Percentiles rank a stretch among this genome's conserved stretches.
phyloP scores from a whole-genome alignment of 2,888 invertebrate genomes.

The Cryptocheilus praepositus region DNA sequence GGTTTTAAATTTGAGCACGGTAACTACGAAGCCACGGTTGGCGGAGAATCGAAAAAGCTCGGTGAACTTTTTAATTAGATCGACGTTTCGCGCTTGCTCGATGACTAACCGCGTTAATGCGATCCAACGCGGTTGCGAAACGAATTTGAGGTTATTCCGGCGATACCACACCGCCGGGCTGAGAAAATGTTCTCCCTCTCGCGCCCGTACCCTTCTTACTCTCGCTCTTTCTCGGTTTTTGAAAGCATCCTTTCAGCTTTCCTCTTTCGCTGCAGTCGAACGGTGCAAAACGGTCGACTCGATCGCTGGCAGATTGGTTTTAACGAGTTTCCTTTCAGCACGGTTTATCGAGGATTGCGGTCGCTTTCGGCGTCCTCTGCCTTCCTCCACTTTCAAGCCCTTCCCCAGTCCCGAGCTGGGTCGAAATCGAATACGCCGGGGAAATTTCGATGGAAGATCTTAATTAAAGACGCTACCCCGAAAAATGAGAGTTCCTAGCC shows the following conservation, averaged over 20 bases:
- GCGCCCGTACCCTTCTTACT: not conserved
- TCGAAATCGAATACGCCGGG: slow-evolving; percentile 44
- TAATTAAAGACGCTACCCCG: slow-evolving; percentile 55
- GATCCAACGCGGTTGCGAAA: not conserved
- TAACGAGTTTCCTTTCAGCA: slow-evolving; percentile 60
- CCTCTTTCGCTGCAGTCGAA: slow-evolving; percentile 25
- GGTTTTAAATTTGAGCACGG: slow-evolving; percentile 14
- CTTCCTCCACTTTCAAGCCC: not conserved
- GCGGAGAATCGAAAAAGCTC: not conserved
- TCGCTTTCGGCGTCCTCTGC: slow-evolving; percentile 34
- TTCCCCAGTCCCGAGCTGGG: slow-evolving; percentile 9
- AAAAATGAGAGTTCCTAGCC: slow-evolving; percentile 44
- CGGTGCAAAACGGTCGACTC: slow-evolving; percentile 47
- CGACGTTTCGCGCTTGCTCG: slow-evolving; percentile 37
- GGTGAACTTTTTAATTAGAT: slow-evolving; percentile 57
- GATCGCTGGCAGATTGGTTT: slow-evolving; percentile 53
- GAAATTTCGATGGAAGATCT: slow-evolving; percentile 52
- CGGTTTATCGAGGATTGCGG: slow-evolving; percentile 60
- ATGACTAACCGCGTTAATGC: slow-evolving; percentile 41
- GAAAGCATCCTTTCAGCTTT: not conserved
- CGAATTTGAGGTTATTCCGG: slow-evolving; percentile 11
- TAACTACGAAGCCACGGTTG: slow-evolving; percentile 1
- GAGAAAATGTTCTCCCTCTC: not conserved
- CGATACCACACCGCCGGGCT: not conserved
- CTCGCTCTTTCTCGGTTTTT: not conserved